Base-by-base conservation (phyloP, 2,113 vertebrate genomes). In the Pleuronectes platessa region DNA sequence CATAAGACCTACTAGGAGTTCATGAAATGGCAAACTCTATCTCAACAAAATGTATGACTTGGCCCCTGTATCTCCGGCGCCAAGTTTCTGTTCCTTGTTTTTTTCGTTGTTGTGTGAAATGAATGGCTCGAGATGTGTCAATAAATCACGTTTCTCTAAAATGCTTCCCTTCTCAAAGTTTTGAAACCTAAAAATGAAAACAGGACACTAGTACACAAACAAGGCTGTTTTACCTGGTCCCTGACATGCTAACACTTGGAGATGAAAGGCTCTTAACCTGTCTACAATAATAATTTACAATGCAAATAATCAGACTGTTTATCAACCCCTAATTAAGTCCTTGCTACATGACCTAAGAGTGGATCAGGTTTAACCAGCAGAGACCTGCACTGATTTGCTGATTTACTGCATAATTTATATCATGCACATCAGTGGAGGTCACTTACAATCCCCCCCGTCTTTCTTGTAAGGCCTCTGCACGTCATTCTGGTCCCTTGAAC, bases 41-140 rank as follows among this genome's bases (percentile, higher is more conserved):
- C 90, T 79, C 49, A 72, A 24, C 83, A 73, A 79, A 82, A 93
- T 94, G 90, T 92, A 94, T 78, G 80, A 87, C 90, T 62, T 78
- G 75, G 76, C 79, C 71, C 65, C 61, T 74, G 74, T 86, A 85
- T 83, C 74, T 84, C 67, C 76, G 85, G 87, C 64, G 76, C 73
- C 84, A 35, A 23, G 81, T 92, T 93, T 91, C 54, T 83, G 86
- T 92, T 66, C 67, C 86, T 82, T 89, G 72, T 86, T 86, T 90
- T 65, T 21, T 54, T 20, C n/a, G 8, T 23, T 86, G 74, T 17
- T 78, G 71, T 78, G 27, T 31, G 27, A 31, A 31, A 77, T 67
- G 63, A 86, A 75, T 69, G 65, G 66, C 61, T 67, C 7, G 0
- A 55, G 59, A 86, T 76, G 84, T 81, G 87, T 88, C 86, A 85